These are phyloP conservation scores for Centrocercus urophasianus DNA, from an alignment of 2,113 vertebrate genomes.

Conservation along the genomic window DNA sequence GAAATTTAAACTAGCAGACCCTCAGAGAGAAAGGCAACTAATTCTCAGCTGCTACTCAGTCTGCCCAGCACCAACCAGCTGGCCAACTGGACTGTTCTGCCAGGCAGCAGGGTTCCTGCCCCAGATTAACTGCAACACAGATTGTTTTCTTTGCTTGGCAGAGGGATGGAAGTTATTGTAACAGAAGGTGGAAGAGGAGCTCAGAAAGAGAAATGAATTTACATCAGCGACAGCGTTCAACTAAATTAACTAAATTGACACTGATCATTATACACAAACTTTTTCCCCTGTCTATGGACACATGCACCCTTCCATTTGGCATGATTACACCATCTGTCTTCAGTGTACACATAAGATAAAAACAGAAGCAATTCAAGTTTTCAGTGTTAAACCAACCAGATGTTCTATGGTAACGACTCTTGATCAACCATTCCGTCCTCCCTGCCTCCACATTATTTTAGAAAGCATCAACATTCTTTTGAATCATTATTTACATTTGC, in stretches of 20 bases:
- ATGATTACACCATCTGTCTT: neutral
- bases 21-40: slow-evolving; percentile 27
- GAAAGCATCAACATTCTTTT: neutral
- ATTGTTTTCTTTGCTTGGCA: neutral
- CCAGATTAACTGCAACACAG: neutral
- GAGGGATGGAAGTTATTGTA: neutral
- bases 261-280: neutral
- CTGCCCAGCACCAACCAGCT: slow-evolving; percentile 27
- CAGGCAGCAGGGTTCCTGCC: neutral
- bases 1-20: slow-evolving; percentile 18
- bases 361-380: neutral
- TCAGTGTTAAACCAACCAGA: neutral
- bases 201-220: neutral
- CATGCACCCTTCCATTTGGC: neutral
- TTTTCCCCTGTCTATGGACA: neutral
- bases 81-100: neutral
- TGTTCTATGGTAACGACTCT: fast-evolving
- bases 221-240: neutral
- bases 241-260: neutral
- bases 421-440: neutral
- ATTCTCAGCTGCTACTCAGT: slow-evolving; percentile 28
- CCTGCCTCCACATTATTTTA: neutral
- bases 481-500: neutral
- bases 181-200: neutral
- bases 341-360: neutral